Percentiles rank a stretch among this genome's conserved stretches.
phyloP scores from a whole-genome alignment of 2,888 invertebrate genomes.

The Nymphalis polychloros region DNA sequence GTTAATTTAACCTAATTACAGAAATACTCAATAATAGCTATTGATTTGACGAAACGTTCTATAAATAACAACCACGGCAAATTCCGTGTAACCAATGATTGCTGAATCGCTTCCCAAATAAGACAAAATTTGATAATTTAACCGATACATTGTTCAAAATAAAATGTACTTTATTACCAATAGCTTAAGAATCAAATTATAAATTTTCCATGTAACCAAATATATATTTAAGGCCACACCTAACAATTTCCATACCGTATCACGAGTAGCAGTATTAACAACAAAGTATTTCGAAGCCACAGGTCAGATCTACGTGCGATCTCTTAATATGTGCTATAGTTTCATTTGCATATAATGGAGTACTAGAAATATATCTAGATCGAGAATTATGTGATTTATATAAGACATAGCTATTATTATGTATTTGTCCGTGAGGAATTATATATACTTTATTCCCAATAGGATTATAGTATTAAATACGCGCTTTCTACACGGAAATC shows the following conservation, averaged over 20 bases:
- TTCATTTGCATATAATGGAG: constrained; percentile 17
- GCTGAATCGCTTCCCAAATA: constrained; percentile 16
- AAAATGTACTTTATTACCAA: background rate
- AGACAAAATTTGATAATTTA: constrained; percentile 2
- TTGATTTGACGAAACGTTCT: constrained; percentile 23
- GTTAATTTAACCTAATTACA: constrained; percentile 28
- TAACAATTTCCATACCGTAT: constrained; percentile 18
- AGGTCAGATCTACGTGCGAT: constrained; percentile 22
- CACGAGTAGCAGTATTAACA: constrained; percentile 15
- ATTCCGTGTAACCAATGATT: constrained; percentile 28
- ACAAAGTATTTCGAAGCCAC: constrained; percentile 21
- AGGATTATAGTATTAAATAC: no score
- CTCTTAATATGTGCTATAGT: constrained; percentile 9
- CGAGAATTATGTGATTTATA: background rate
- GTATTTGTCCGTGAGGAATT: background rate
- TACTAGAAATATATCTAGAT: constrained; percentile 12
- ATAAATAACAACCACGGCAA: constrained; percentile 35
- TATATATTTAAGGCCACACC: constrained; percentile 21
- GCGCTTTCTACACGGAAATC: no score
- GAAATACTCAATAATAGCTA: constrained; percentile 17
- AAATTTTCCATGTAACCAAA: constrained; percentile 1
- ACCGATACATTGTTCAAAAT: background rate
- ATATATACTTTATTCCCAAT: no score
- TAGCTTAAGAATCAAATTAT: background rate
- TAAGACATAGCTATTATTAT: background rate